Base-by-base conservation (phyloP, 1,140 invertebrate genomes). In the Odontomachus brunneus region DNA sequence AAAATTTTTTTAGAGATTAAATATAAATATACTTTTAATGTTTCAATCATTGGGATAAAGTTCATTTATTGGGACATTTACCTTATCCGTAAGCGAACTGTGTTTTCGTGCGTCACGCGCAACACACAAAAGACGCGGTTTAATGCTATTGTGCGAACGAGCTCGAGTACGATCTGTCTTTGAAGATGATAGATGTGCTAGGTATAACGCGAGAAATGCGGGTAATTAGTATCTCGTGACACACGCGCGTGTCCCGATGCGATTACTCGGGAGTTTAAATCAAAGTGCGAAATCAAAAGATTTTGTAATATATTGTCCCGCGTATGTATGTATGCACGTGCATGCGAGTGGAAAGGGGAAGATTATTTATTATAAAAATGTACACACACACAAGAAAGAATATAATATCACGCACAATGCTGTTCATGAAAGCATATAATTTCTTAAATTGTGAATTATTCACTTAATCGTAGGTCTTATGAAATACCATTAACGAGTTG, bases 181-280 rank as follows among this genome's bases (percentile, higher is more conserved):
- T 38, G 22, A 57, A 78, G 63, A 33, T 55, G 74, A 78, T 67
- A 78, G 33, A 67, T 78, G 49, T 49, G 17, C 74, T 14, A 55
- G 19, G 74, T 78, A 66, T n/a, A 33, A 33, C 29, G 67, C 29
- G 75, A 29, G 75, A 26, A 63, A 69, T 69, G 51, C 63, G 63
- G 51, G 63, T 78, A 78, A 78, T 78, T 69, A 78, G 75, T 69
- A 57, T 78, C 51, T 69, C 63, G 75, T 57, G 75, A 53, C 29
- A 53, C 29, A 38, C 63, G 62, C 74, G 63, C 74, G 62, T 67
- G 74, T 67, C 63, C 33, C 60, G 17, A 26, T 38, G 63, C 33
- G 63, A 78, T 78, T 48, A 78, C 63, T 69, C 33, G 65, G 3
- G 22, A 48, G 1, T 57, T 69, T 67, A 69, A n/a, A 78, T 69